These are phyloP conservation scores for Cheilosia vulpina DNA, from an alignment of 2,888 invertebrate species.

Conservation along the genomic window DNA sequence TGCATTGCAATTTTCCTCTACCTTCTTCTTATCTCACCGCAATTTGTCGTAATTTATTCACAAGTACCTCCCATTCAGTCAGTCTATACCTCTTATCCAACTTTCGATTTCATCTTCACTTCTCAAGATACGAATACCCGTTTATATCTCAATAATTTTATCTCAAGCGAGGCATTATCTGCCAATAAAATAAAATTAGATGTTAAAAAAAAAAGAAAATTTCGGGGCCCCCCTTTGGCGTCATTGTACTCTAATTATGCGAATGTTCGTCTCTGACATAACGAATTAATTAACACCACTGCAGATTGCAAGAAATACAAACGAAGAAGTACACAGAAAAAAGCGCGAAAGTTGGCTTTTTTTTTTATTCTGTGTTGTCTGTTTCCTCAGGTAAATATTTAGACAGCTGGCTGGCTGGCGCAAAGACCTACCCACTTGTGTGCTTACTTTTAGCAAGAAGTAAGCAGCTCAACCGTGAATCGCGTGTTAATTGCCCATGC, in stretches of 20 bases:
- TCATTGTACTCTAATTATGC: constrained; percentile 39
- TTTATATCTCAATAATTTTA: constrained; percentile 15
- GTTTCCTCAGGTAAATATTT: constrained; percentile 40
- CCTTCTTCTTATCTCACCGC: constrained; percentile 2
- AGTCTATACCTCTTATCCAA: constrained; percentile 11
- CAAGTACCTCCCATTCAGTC: constrained; percentile 10
- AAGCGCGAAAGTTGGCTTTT: constrained; percentile 29
- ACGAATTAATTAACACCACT: constrained; percentile 60
- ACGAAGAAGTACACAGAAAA: background rate
- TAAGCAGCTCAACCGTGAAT: constrained; percentile 56
- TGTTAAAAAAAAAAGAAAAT: constrained; percentile 1
- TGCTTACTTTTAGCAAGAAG: constrained; percentile 21
- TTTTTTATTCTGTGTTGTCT: background rate
- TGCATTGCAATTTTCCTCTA: too few relatives aligned
- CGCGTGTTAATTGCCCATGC: constrained; percentile 70
- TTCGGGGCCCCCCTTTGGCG: background rate
- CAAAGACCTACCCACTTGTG: background rate
- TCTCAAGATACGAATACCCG: background rate
- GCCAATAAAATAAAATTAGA: constrained; percentile 37
- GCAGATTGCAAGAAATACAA: constrained; percentile 25
- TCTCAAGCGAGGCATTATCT: constrained; percentile 13
- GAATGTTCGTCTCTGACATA: constrained; percentile 42
- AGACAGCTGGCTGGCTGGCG: constrained; percentile 22
- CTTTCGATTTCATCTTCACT: constrained; percentile 52
- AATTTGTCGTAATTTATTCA: constrained; percentile 14